Base-by-base conservation (phyloP, 2,888 invertebrate species). In the Brenthis hecate region DNA sequence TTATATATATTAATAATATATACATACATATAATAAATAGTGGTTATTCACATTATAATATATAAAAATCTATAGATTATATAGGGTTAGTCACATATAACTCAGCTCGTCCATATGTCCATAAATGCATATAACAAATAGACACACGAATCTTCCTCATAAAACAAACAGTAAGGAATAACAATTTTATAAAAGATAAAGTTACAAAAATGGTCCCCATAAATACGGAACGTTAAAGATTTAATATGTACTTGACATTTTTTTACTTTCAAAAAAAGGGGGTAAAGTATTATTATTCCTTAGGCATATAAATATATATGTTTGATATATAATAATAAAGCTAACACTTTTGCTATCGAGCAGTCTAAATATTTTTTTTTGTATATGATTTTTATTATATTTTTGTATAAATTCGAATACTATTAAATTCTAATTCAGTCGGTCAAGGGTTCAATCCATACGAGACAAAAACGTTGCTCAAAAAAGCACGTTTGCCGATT, bases 31-130 rank as follows among this genome's bases (percentile, higher is more conserved):
- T 50, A n/a, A 50, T 60, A 2, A n/a, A 50, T 60, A 2, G 28
- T 60, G 16, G 51, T 19, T 61, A 53, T 61, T 36, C 8, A 61
- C 19, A 61, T 61, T 51, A 51, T 36, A 32, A 50, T 61, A 61
- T 32, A 61, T 61, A 61, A 36, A 2, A 19, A n/a, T 16, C 11
- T 43, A 43, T 16, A 60, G 8, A 13, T 53, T 28, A 14, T 53
- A 14, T 43, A 43, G 11, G n/a, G 53, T 53, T 62, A 51, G 53
- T 53, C 51, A 62, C 19, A 43, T 53, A 19, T 53, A 62, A 36
- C 36, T 53, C 62, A 53, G 36, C 13, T 16, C 28, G 28, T 62
- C 43, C 16, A 1, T 19, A 53, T 28, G 28, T 28, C 28, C 28
- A 28, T 53, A 51, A 51, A 51, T 36, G 61, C 61, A 53, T 14